Evolutionary conservation across 1,140 invertebrate species (phyloP), one percentile per base, ranked within the genome.

Genomic region (Mya arenaria): DNA sequence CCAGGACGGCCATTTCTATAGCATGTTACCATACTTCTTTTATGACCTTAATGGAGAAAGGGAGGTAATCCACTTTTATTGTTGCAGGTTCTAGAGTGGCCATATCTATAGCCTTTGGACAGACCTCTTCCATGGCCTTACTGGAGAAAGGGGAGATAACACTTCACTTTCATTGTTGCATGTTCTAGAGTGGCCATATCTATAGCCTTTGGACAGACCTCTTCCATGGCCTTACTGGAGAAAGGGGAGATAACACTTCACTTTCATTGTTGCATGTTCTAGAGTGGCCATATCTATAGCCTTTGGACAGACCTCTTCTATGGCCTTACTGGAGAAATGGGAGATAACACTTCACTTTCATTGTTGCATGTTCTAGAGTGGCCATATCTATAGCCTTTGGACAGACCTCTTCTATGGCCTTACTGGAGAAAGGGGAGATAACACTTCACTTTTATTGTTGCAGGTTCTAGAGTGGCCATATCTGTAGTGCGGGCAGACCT

Each of bases 21-120:
- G 93, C 95, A 19, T 96, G 95, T 91, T 94, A 95, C 41, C 94
- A 96, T 88, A 95, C 94, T 0, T 95, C 94, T 3, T 95, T 94
- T 34, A 93, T 95, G 90, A 94, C 94, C 23, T 91, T 96, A 0
- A 93, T 95, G 39, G 94, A 95, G 66, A 94, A 93, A 89, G 95
- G 95, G n/a, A 95, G 95, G 87, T n/a, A 82, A 65, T 13, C n/a
- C n/a, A n/a, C n/a, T n/a, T n/a, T n/a, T 39, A 48, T 13, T 75
- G 44, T 69, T 63, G 0, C 48, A 88, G 88, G 85, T 48, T 83
- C 80, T 13, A 87, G 85, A 89, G 94, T 92, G 83, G 92, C 94
- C 52, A 91, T 94, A 13, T 90, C 91, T 10, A 94, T 96, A 77
- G 93, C 95, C 19, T 96, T 95, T 91, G 95, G 95, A 41, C 94